Percentiles rank a stretch among this genome's conserved stretches.
Conservation (phyloP, 1,140 invertebrate species). For the Saccostrea cuccullata region DNA sequence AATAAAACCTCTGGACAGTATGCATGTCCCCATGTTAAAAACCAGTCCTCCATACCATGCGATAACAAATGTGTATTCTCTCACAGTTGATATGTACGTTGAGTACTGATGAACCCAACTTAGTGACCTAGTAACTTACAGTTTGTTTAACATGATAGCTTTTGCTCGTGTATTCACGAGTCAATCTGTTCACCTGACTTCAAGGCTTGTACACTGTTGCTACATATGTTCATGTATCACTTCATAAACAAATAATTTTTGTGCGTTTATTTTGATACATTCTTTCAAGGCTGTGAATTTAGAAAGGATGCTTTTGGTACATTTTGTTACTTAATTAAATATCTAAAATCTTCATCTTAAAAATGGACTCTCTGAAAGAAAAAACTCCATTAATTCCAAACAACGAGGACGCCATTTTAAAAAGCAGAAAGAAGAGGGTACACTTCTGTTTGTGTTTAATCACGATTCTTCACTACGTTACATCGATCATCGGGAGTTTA, state of each 20-base stretch:
- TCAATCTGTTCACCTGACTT: background rate
- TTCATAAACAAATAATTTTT: too few species aligned
- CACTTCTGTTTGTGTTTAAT: background rate
- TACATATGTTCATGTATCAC: too few species aligned
- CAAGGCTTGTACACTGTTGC: background rate
- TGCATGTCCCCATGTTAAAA: background rate
- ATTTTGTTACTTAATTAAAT: background rate
- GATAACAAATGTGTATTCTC: background rate
- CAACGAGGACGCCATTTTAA: background rate
- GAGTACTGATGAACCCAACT: background rate
- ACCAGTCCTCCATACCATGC: background rate
- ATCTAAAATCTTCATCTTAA: background rate
- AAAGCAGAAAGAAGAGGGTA: background rate
- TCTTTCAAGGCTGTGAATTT: background rate
- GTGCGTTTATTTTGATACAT: background rate
- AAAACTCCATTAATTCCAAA: background rate
- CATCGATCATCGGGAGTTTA: background rate
- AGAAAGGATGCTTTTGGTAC: background rate
- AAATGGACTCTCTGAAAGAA: background rate
- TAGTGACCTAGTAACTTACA: background rate
- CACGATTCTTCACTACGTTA: background rate
- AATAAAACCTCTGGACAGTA: background rate
- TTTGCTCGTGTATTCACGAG: background rate
- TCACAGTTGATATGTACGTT: background rate
- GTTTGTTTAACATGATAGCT: background rate